A percentile compares a stretch with the other conserved stretches of the same genome.
These are phyloP conservation scores for Criorhina ranunculi DNA, from an alignment of 2,888 invertebrate genomes.

Conservation along the genomic window DNA sequence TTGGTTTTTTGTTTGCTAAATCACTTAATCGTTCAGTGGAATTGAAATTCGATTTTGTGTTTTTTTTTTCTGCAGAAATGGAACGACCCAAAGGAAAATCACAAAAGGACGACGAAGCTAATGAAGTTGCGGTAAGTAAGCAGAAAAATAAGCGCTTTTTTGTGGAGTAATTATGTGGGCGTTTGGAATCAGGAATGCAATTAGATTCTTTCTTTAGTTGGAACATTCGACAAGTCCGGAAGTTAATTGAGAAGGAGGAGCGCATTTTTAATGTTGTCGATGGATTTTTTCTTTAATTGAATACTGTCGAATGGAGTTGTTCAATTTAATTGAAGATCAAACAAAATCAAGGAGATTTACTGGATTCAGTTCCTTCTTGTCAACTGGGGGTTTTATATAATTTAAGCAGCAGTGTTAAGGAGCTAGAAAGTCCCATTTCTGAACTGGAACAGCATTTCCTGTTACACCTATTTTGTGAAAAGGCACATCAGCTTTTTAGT, in stretches of 20 bases:
- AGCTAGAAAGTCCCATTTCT: too few relatives aligned
- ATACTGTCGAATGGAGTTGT: background rate
- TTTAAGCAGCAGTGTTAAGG: too few relatives aligned
- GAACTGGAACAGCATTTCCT: too few relatives aligned
- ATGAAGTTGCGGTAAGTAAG: constrained; percentile 83
- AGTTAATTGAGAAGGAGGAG: constrained; percentile 46
- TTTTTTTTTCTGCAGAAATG: constrained; percentile 81
- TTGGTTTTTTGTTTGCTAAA: constrained; percentile 28
- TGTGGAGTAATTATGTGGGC: constrained; percentile 62
- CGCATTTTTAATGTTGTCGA: constrained; percentile 32
- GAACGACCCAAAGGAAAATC: constrained; percentile 84
- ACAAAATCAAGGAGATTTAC: background rate
- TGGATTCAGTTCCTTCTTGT: background rate
- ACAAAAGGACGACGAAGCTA: constrained; percentile 85
- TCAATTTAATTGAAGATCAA: background rate
- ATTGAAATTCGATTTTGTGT: constrained; percentile 67
- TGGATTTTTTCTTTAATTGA: constrained; percentile 30
- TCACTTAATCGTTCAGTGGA: constrained; percentile 67
- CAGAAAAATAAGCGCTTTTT: constrained; percentile 14
- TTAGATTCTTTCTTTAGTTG: constrained; percentile 34
- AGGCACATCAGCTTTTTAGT: too few relatives aligned
- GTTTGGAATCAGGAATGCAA: constrained; percentile 69
- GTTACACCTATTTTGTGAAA: too few relatives aligned
- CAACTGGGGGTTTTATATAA: too few relatives aligned
- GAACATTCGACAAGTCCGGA: constrained; percentile 9